Evolutionary conservation across 2,888 invertebrate genomes (phyloP), one percentile per base, ranked within the genome.

Genomic region (Eurois occulta): DNA sequence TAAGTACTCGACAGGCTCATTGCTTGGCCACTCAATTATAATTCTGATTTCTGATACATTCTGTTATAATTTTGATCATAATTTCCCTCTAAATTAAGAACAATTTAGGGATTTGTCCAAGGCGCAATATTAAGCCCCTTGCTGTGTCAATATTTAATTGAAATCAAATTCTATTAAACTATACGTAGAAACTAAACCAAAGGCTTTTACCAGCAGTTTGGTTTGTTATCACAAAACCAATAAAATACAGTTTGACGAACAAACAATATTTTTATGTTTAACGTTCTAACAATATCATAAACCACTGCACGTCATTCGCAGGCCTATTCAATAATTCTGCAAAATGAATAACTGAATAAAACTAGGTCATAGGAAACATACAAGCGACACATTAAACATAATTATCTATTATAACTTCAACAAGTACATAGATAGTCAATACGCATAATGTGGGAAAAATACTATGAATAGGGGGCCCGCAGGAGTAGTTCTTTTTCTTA

Each of bases 371-470:
- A 66, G 86, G 69, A 83, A 78, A 86, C 52, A 46, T 75, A 78
- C 75, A 70, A 78, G 66, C 46, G 18, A 72, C 38, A 72, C 48
- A 78, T 81, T 52, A 35, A 72, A 72, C 72, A 77, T 75, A 86
- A 85, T 86, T 85, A 78, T 74, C 35, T 70, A 21, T 75, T 86
- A 76, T 73, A 78, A 70, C 76, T 69, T 78, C 76, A 77, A 85
- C 78, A 71, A 65, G 68, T 64, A n/a, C n/a, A n/a, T n/a, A 71
- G 65, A 84, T 77, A 81, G 48, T 66, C 66, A 69, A 68, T 87
- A 68, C 64, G 64, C n/a, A 73, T 77, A 78, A 72, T 81, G 85
- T 86, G 87, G 78, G 87, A 87, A 87, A 84, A 77, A 77, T 67
- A 71, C 69, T 67, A 69, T 70, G 75, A 75, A 86, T 77, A 74